A percentile compares a stretch with the other conserved stretches of the same genome.
Evolutionary conservation across 2,797 vertebrate genomes (phyloP).

Genomic region (Sebastes miniatus): DNA sequence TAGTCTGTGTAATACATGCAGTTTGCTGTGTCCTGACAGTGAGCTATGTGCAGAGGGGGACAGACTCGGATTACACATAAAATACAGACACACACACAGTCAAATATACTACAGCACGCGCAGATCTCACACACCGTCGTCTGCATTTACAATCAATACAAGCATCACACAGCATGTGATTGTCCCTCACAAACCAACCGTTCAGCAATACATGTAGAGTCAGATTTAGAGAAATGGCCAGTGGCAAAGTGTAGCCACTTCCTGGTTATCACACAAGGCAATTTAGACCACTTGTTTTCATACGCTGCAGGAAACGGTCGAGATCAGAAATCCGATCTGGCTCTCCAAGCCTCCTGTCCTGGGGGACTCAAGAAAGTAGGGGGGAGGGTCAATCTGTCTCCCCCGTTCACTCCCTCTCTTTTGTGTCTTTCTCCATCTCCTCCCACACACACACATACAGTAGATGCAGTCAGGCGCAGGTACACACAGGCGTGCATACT

Average conservation of each 20-base stretch:
- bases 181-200: slow-evolving; percentile 19
- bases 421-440: slow-evolving; percentile 49
- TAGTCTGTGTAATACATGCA: slow-evolving; percentile 79
- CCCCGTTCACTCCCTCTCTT: slow-evolving; percentile 34
- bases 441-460: slow-evolving; percentile 38
- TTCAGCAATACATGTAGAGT: slow-evolving; percentile 27
- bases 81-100: slow-evolving; percentile 49
- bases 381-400: slow-evolving; percentile 61
- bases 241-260: slow-evolving; percentile 61
- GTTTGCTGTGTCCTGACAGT: slow-evolving; percentile 80
- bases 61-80: slow-evolving; percentile 68
- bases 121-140: slow-evolving; percentile 17
- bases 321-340: slow-evolving; percentile 82
- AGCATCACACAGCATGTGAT: slow-evolving; percentile 22
- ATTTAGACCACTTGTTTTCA: slow-evolving; percentile 80
- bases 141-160: slow-evolving; percentile 59
- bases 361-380: slow-evolving; percentile 74
- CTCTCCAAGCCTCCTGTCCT: slow-evolving; percentile 76
- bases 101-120: slow-evolving; percentile 43
- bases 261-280: slow-evolving; percentile 76
- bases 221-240: slow-evolving; percentile 52
- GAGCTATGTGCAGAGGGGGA: slow-evolving; percentile 74
- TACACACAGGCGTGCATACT: slow-evolving; percentile 40
- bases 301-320: slow-evolving; percentile 76
- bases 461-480: slow-evolving; percentile 51